phyloP scores from a whole-genome alignment of 1,140 invertebrate species.

The Tenebrio molitor region DNA sequence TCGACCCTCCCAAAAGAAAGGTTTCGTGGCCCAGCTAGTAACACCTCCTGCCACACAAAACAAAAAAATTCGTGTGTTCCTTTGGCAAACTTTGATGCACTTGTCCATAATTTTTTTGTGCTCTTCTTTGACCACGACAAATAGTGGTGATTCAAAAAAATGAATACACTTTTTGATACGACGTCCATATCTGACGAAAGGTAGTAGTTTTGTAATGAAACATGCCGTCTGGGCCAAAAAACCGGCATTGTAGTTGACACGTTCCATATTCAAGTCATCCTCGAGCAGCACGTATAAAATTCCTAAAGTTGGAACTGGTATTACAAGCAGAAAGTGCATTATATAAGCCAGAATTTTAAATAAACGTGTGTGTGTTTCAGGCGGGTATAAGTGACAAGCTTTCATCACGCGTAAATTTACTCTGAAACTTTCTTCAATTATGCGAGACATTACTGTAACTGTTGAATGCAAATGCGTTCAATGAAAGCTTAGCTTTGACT shows the following conservation, averaged over 20 bases:
- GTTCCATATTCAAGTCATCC: background rate
- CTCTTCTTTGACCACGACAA: background rate
- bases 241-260: background rate
- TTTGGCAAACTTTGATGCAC: background rate
- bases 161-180: background rate
- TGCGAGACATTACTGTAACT: too few species aligned
- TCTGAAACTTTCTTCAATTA: background rate
- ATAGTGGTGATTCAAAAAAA: background rate
- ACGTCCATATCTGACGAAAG: background rate
- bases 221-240: background rate
- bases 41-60: background rate
- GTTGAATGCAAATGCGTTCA: too few species aligned
- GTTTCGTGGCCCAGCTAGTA: background rate
- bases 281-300: background rate
- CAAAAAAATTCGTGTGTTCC: background rate
- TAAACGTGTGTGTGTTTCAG: background rate
- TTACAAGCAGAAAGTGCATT: background rate
- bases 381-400: background rate
- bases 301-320: background rate
- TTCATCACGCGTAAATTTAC: background rate
- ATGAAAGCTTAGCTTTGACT: too few species aligned
- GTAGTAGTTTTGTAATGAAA: background rate
- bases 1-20: background rate
- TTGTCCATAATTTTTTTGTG: constrained; percentile 7
- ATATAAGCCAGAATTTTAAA: background rate